Percentiles rank a stretch among this genome's conserved stretches.
Evolutionary conservation across 2,888 invertebrate genomes (phyloP).

Genomic region (Pristionchus entomophagus): DNA sequence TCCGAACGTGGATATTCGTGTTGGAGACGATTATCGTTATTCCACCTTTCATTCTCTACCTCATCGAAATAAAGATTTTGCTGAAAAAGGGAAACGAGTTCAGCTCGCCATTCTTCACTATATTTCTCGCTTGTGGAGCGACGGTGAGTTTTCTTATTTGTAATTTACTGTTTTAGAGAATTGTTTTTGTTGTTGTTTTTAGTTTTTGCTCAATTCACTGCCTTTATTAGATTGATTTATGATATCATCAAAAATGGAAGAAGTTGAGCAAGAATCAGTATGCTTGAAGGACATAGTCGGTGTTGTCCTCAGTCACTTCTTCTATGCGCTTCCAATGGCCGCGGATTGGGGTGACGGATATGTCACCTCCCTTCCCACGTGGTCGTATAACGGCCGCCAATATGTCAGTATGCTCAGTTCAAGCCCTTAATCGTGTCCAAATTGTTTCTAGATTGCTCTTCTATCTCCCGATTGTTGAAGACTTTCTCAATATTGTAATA

Average conservation of each 20-base stretch:
- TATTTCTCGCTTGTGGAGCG: neutral
- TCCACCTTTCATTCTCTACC: neutral
- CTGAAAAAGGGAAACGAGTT: neutral
- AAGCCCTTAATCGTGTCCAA: neutral
- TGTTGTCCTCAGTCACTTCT: neutral
- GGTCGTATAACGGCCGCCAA: neutral
- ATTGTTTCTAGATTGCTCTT: neutral
- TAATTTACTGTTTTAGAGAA: too few species aligned
- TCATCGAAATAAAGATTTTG: neutral
- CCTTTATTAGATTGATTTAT: too few species aligned
- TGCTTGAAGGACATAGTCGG: neutral
- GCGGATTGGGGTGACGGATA: neutral
- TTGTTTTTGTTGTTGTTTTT: too few species aligned
- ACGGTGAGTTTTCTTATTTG: neutral
- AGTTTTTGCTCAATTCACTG: too few species aligned
- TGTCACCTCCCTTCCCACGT: neutral
- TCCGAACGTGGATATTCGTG: conserved; percentile 3
- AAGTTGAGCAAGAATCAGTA: too few species aligned
- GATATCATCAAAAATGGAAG: too few species aligned
- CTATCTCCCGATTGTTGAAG: neutral
- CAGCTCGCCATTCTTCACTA: neutral
- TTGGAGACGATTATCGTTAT: neutral
- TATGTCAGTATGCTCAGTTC: too few species aligned
- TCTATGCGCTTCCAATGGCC: conserved; percentile 8
- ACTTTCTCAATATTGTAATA: conserved; percentile 3